Conservation (phyloP, 2,888 invertebrate genomes). For the Lochmaea crataegi region DNA sequence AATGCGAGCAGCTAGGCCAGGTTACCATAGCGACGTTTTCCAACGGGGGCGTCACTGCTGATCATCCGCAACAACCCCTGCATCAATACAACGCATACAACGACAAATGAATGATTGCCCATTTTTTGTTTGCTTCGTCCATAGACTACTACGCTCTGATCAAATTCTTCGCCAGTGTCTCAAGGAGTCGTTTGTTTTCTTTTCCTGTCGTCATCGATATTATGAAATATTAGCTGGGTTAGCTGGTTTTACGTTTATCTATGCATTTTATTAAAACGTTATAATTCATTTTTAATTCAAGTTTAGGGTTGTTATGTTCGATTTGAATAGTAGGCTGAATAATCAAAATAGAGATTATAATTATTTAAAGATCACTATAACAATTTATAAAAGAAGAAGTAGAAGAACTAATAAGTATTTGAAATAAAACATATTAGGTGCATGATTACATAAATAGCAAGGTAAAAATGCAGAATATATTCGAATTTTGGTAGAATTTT, state of each 20-base stretch:
- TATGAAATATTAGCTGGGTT: constrained; percentile 22
- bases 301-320: no score
- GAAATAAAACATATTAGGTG: no score
- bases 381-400: no score
- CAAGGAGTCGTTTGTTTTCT: constrained; percentile 31
- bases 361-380: no score
- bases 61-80: constrained; percentile 64
- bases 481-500: no score
- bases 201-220: constrained; percentile 28
- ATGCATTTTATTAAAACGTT: background rate
- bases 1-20: constrained; percentile 47
- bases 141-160: constrained; percentile 30
- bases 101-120: constrained; percentile 48
- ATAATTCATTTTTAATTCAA: no score
- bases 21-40: constrained; percentile 60
- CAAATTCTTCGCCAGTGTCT: constrained; percentile 35
- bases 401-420: no score
- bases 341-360: no score
- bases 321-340: no score
- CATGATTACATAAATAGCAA: no score
- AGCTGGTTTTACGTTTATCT: background rate
- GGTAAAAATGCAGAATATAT: no score
- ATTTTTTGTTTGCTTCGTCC: constrained; percentile 42
- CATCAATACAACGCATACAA: constrained; percentile 61
- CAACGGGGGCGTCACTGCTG: constrained; percentile 62